A percentile compares a stretch with the other conserved stretches of the same genome.
Conservation (phyloP, 2,797 vertebrate species). For the Macropodus opercularis region DNA sequence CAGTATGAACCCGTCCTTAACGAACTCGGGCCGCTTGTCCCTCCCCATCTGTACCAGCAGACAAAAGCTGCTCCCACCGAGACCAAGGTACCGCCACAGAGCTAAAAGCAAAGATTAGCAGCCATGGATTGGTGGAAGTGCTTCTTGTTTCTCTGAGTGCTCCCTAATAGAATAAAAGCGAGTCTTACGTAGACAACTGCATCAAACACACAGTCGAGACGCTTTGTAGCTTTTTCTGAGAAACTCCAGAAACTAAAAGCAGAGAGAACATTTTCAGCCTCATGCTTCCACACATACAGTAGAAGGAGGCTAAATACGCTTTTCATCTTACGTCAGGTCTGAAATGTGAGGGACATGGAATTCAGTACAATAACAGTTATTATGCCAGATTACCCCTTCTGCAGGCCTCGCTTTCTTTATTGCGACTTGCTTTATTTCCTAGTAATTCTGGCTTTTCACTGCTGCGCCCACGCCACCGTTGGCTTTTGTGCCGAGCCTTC, state of each 20-base stretch:
- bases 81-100: slow-evolving; percentile 22
- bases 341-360: neutral
- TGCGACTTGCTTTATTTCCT: slow-evolving; percentile 22
- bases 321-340: neutral
- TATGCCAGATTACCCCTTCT: slow-evolving; percentile 24
- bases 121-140: slow-evolving; percentile 21
- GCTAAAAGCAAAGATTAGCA: slow-evolving; percentile 7
- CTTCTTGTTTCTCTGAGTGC: slow-evolving; percentile 42
- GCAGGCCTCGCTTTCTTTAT: slow-evolving; percentile 6
- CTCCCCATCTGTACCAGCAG: slow-evolving; percentile 11
- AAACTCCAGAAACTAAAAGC: slow-evolving; percentile 27
- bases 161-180: slow-evolving; percentile 63
- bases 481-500: slow-evolving; percentile 29
- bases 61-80: neutral
- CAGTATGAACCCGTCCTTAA: slow-evolving; percentile 2
- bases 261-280: neutral
- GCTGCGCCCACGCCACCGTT: slow-evolving; percentile 13
- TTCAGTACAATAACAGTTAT: slow-evolving; percentile 14
- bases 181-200: slow-evolving; percentile 1
- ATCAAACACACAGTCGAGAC: slow-evolving; percentile 23
- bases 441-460: slow-evolving; percentile 10
- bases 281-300: neutral
- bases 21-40: neutral
- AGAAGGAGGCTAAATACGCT: slow-evolving; percentile 7
- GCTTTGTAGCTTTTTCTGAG: slow-evolving; percentile 3